These are phyloP conservation scores for Anolis apletophallus DNA, from an alignment of 2,797 vertebrate species.

Conservation along the genomic window DNA sequence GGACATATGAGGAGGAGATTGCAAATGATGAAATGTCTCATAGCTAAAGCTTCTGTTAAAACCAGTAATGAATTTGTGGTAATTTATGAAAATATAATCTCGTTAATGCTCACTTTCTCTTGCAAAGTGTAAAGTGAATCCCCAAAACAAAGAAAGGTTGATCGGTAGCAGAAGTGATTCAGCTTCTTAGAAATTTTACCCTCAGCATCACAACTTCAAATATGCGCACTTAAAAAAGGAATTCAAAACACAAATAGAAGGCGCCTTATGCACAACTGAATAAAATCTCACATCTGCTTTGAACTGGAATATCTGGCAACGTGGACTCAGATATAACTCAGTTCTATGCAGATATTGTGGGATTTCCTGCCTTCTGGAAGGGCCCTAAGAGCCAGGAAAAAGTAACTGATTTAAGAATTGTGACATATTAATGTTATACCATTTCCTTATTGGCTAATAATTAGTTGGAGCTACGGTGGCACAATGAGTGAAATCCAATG, in stretches of 20 bases:
- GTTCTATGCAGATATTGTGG: no score
- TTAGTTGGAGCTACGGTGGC: background rate
- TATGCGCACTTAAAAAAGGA: background rate
- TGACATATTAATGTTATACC: background rate
- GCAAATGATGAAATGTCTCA: background rate
- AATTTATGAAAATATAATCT: background rate
- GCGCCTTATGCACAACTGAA: no score
- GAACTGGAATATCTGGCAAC: no score
- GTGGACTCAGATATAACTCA: no score
- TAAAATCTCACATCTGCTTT: no score
- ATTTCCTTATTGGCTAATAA: background rate
- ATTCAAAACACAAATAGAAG: background rate
- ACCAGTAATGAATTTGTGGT: background rate
- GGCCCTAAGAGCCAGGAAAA: background rate
- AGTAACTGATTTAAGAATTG: background rate
- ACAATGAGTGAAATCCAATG: no score
- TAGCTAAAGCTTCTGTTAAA: background rate
- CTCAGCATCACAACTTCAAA: slow-evolving; percentile 16
- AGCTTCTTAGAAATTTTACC: background rate
- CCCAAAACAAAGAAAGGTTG: background rate
- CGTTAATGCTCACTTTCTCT: background rate
- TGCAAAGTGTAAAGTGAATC: background rate
- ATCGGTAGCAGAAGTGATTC: slow-evolving; percentile 11
- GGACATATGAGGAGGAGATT: background rate
- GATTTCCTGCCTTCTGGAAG: no score